Evolutionary conservation across 2,797 vertebrate genomes (phyloP).

Genomic region (Sus cebifrons): DNA sequence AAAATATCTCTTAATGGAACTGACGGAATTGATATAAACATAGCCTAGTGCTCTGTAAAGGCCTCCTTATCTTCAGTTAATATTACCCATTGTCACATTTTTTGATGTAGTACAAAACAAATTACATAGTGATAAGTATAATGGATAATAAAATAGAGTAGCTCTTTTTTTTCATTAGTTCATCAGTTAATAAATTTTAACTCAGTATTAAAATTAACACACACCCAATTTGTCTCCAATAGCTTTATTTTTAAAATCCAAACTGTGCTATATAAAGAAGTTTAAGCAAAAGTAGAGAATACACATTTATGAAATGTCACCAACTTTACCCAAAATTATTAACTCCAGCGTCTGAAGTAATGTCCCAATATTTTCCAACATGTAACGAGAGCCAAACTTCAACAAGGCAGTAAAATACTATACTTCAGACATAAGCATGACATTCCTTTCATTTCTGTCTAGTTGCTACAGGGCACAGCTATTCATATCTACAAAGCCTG

Average conservation of each 20-base stretch:
- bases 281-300: conserved; percentile 63
- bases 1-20: conserved; percentile 33
- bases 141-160: not conserved
- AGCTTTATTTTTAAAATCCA: conserved; percentile 44
- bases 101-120: not conserved
- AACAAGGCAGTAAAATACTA: conserved; percentile 70
- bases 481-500: conserved; percentile 85
- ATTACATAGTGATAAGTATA: not conserved
- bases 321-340: conserved; percentile 73
- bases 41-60: not conserved
- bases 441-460: conserved; percentile 88
- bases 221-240: not conserved
- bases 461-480: conserved; percentile 86
- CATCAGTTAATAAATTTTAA: conserved; percentile 61
- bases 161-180: not conserved
- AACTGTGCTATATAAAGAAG: conserved; percentile 31
- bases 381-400: conserved; percentile 65
- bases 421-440: conserved; percentile 70
- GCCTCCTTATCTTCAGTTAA: not conserved
- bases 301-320: conserved; percentile 66
- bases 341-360: conserved; percentile 69
- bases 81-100: not conserved
- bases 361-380: conserved; percentile 73
- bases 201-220: conserved; percentile 60
- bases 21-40: conserved; percentile 17